Evolutionary conservation across 2,797 vertebrate species (phyloP), one percentile per base, ranked within the genome.

Genomic region (Sebastolobus altivelis): DNA sequence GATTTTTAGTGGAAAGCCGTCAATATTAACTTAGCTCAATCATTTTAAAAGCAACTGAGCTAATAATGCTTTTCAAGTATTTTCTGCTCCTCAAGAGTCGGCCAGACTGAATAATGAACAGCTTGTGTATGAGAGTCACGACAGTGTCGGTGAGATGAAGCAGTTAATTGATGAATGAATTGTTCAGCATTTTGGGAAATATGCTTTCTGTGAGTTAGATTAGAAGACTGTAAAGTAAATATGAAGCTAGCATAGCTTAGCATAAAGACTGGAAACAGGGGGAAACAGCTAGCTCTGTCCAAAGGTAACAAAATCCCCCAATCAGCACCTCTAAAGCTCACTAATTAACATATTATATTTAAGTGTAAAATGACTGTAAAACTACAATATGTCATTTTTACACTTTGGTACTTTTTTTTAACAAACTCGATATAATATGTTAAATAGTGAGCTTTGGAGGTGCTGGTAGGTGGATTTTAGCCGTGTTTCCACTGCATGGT

Each of bases 31-130:
- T 69, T 20, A 69, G 31, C 8, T 16, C 16, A n/a, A 25, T 55
- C 38, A 20, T 65, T 73, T 60, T 65, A 20, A 80, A 54, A 49
- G 29, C 18, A 62, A 43, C 13, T 27, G 4, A 77, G 52, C 58
- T 65, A 13, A 69, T 71, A 20, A 14, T 55, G 14, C n/a, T 31
- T 20, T 27, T 74, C 2, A 74, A 54, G 37, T 59, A 3, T 56
- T 46, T 16, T 9, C 20, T 66, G 54, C 65, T 38, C 18, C 37
- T 35, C 4, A 22, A 37, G 16, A 27, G 2, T 35, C 3, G 0
- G 31, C 14, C 22, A 27, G 2, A 29, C 8, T 71, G 43, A 54
- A 13, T 67, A 40, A 72, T 66, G 3, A 85, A 68, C 49, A 67
- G 58, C 9, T 55, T 46, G 16, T 37, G 35, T 18, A 9, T 61